Base-by-base conservation (phyloP, 2,797 vertebrate genomes). In the Cetoscarus ocellatus region DNA sequence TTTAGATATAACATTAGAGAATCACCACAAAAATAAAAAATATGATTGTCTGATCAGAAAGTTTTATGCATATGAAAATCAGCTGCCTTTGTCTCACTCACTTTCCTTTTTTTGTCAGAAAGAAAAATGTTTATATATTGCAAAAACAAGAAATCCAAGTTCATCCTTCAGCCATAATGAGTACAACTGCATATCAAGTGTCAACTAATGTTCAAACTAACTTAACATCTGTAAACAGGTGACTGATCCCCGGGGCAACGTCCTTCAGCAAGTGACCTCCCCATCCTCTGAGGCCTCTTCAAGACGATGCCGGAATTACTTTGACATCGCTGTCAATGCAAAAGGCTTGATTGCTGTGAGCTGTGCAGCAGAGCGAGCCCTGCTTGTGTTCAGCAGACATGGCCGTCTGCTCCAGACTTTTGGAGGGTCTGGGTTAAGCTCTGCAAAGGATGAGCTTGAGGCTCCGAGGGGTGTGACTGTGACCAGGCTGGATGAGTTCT, bases 301-400 rank as follows among this genome's bases (percentile, higher is more conserved):
- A 13, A 87, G 90, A 65, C 84, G 79, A 67, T 94, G 90, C 50
- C 88, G 88, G 39, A 94, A 95, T 84, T 96, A 94, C 80, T 96
- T 96, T 65, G 95, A 96, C 59, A 92, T 96, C 15, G 94, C 95
- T 0, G 94, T 95, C 12, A 96, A 92, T 55, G 67, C 88, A 8
- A 94, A 95, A 53, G 95, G 95, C 9, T 85, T 95, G 60, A 91
- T 96, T 11, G 95, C 94, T 1, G 57, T 96, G 17, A 95, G 93
- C 84, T 95, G 94, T 70, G 88, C 94, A 0, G 91, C 93, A 6
- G 90, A 95, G 66, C 85, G 91, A 34, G 91, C 93, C 13, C 89
- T 96, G 8, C 92, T 95, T 3, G 87, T 96, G 8, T 95, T 95
- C 75, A 96, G 69, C 71, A 85, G 94, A 1, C 94, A 95, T 4